Percentiles rank a stretch among this genome's conserved stretches.
These are phyloP conservation scores for Hassar affinis DNA, from an alignment of 2,113 vertebrate species.

Conservation along the genomic window DNA sequence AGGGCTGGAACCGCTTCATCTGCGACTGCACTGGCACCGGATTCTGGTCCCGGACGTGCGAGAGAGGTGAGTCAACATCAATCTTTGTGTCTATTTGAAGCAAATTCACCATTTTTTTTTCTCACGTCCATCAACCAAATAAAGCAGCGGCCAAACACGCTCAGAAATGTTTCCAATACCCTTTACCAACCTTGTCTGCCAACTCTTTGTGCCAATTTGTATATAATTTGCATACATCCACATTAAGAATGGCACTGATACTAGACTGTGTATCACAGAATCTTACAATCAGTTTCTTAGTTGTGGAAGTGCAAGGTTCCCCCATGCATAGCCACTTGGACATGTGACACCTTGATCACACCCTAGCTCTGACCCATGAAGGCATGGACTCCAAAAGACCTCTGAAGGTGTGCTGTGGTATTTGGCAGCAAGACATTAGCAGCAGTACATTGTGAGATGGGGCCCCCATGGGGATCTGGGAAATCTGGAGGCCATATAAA, in stretches of 20 bases:
- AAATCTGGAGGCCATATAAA: too few species aligned
- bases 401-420: too few species aligned
- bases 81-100: neutral
- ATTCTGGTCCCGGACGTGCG: slow-evolving; percentile 93
- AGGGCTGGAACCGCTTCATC: slow-evolving; percentile 98
- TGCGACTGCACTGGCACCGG: slow-evolving; percentile 96
- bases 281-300: neutral
- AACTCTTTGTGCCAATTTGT: too few species aligned
- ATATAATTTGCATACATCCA: too few species aligned
- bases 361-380: too few species aligned
- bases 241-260: too few species aligned
- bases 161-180: neutral
- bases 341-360: neutral
- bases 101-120: neutral
- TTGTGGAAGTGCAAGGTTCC: neutral
- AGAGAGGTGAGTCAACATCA: slow-evolving; percentile 79
- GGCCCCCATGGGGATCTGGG: too few species aligned
- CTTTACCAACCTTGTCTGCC: too few species aligned
- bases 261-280: too few species aligned
- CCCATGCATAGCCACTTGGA: neutral
- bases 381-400: too few species aligned
- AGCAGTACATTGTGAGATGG: too few species aligned
- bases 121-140: neutral
- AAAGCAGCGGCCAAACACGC: neutral
- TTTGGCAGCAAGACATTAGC: too few species aligned